These are phyloP conservation scores for Ennomos quercinarius DNA, from an alignment of 2,888 invertebrate genomes.

Conservation along the genomic window DNA sequence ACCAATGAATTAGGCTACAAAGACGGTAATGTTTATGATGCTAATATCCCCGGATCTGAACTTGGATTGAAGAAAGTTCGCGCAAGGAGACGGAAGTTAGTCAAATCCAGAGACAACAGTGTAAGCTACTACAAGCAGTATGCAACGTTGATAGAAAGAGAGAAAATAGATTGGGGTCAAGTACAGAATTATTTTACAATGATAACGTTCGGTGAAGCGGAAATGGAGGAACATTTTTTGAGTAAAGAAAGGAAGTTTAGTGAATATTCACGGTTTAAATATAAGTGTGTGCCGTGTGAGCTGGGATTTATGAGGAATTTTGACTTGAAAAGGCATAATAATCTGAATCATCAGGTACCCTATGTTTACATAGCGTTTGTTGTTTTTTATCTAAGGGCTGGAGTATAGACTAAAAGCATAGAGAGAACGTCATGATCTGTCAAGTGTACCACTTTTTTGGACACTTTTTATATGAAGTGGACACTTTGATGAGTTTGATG, in stretches of 20 bases:
- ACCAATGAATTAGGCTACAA: not conserved
- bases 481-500: no score
- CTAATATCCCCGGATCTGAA: not conserved
- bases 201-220: constrained; percentile 30
- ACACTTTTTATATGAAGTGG: no score
- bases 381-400: no score
- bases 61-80: not conserved
- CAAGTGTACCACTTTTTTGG: no score
- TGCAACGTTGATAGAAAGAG: constrained; percentile 24
- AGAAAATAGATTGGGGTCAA: constrained; percentile 38
- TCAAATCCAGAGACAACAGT: constrained; percentile 27
- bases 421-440: no score
- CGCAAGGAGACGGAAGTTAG: constrained; percentile 18
- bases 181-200: constrained; percentile 28
- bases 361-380: no score
- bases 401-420: no score
- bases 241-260: constrained; percentile 38
- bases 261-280: constrained; percentile 25
- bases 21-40: no score
- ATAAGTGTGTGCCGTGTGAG: constrained; percentile 35
- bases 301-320: constrained; percentile 27
- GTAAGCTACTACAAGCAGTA: constrained; percentile 28
- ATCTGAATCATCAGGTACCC: constrained; percentile 42
- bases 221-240: constrained; percentile 36
- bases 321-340: constrained; percentile 37